Conservation (phyloP, 2,797 vertebrate species). For the Onychomys torridus region DNA sequence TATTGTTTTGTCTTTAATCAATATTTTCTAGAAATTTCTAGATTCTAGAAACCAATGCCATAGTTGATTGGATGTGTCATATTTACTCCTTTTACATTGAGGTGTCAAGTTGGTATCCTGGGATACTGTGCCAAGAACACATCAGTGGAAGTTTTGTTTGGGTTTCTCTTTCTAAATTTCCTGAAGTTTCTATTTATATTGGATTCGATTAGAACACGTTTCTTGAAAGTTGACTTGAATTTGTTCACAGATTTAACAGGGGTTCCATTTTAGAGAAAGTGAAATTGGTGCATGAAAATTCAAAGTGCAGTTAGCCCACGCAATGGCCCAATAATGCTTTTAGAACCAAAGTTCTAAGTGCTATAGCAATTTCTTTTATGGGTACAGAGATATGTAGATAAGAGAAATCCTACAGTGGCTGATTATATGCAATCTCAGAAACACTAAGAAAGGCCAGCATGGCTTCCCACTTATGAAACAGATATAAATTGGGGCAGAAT, state of each 20-base stretch:
- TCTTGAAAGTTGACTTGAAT: constrained; percentile 50
- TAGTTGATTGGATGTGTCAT: background rate
- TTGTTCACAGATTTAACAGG: background rate
- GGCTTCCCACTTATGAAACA: background rate
- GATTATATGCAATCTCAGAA: background rate
- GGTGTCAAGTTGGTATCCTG: background rate
- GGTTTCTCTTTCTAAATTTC: constrained; percentile 41
- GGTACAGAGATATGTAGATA: background rate
- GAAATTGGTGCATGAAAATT: background rate
- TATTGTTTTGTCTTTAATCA: constrained; percentile 13
- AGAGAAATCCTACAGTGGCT: background rate
- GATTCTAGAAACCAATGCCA: background rate
- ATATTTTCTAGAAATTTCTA: background rate
- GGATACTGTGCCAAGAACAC: background rate
- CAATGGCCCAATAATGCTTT: background rate
- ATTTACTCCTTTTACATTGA: background rate
- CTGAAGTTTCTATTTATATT: background rate
- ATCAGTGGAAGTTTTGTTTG: background rate
- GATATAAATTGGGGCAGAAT: background rate
- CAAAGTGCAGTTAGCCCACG: background rate
- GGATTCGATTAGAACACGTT: background rate
- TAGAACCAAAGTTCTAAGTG: constrained; percentile 10
- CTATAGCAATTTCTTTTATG: background rate
- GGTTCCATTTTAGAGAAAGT: background rate
- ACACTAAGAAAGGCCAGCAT: background rate